Base-by-base conservation (phyloP, 2,797 vertebrate species). In the Coendou prehensilis region DNA sequence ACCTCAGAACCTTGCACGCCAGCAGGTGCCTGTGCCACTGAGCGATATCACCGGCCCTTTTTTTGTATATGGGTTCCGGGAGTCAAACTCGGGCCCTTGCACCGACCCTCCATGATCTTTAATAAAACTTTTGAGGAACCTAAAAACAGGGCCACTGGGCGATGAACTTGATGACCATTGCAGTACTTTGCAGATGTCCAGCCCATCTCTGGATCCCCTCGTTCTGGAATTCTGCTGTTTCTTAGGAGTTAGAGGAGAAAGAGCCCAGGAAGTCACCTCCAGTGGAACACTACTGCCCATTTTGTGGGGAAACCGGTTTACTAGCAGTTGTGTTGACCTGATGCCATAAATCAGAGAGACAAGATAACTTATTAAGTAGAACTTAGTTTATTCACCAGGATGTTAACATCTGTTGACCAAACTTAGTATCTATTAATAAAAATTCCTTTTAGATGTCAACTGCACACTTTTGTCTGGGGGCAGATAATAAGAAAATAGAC, bases 401-500 rank as follows among this genome's bases (percentile, higher is more conserved):
- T 54, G 45, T 82, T 88, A 56, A 61, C 4, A 0, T 50, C 7
- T 84, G 11, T 56, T 71, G 41, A 81, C n/a, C 23, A 50, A 88
- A 79, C 7, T 61, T 87, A 71, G 28, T 88, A 56, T 92, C 88
- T 91, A 15, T 81, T 82, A 59, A 69, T 52, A 75, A 89, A 93
- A 91, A 37, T 94, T 69, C 76, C 84, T 63, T 91, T 95, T 78
- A 78, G 45, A 87, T 41, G 11, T 59, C 57, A 87, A 37, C 45
- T 45, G n/a, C 61, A 75, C 0, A 64, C 37, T 73, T 93, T 87
- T 79, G 30, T 78, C 54, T 94, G 26, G 50, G 30, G 84, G 30
- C 45, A 75, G 71, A 63, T 79, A 63, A 54, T 73, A 94, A 87
- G 56, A 75, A 97, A 94, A 83, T 47, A 75, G 52, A 75, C 33